phyloP scores from a whole-genome alignment of 2,888 invertebrate genomes.

The Dasysyrphus tricinctus region DNA sequence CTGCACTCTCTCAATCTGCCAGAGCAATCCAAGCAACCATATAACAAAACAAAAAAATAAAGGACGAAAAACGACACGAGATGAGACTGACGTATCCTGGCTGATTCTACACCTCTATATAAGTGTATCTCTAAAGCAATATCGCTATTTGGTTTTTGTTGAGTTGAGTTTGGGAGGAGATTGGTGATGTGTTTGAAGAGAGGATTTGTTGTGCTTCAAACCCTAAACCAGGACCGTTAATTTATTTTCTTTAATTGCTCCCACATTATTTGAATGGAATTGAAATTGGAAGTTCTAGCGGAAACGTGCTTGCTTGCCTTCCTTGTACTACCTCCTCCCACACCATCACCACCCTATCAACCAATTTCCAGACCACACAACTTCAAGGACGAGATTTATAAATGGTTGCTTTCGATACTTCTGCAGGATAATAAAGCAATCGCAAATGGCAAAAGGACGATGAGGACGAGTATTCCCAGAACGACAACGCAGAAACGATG shows the following conservation, averaged over 20 bases:
- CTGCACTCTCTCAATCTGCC: conserved; percentile 33
- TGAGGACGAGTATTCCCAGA: conserved; percentile 31
- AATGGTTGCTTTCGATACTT: conserved; percentile 72
- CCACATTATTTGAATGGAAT: conserved; percentile 75
- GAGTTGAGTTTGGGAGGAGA: conserved; percentile 19
- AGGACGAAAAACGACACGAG: conserved; percentile 30
- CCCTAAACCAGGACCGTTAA: conserved; percentile 48
- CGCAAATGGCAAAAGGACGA: conserved; percentile 57
- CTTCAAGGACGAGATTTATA: conserved; percentile 70
- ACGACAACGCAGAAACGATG: conserved; percentile 36
- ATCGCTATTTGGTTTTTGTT: conserved; percentile 53
- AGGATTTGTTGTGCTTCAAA: conserved; percentile 8
- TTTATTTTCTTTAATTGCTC: conserved; percentile 74
- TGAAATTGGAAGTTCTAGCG: conserved; percentile 64
- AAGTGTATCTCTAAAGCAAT: conserved; percentile 45
- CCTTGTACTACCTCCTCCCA: background rate
- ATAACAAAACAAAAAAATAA: background rate
- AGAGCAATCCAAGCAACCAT: conserved; percentile 19
- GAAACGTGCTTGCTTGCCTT: conserved; percentile 13
- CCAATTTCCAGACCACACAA: conserved; percentile 60
- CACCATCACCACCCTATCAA: background rate
- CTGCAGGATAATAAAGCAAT: conserved; percentile 70
- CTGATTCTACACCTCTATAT: background rate
- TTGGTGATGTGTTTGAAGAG: conserved; percentile 3
- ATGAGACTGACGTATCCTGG: conserved; percentile 40